Conservation (phyloP, 2,113 vertebrate genomes). For the Callipepla californica region DNA sequence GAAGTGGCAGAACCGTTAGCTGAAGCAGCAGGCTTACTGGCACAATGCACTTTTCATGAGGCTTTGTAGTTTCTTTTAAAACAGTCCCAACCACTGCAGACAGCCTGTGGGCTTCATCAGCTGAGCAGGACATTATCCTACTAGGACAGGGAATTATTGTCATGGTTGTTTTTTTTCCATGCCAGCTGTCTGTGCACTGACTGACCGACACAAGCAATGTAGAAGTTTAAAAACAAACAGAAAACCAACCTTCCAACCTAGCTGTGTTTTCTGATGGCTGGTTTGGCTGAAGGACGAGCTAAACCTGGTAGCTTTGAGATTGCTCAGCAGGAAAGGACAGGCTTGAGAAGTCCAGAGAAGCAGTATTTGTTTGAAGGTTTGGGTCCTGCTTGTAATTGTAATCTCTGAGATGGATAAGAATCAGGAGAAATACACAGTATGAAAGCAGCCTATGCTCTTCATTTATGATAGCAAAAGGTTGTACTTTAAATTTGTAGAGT, state of each 20-base stretch:
- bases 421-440: not conserved
- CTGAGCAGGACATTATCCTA: not conserved
- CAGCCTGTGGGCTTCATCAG: constrained; percentile 25
- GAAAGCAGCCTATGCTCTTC: not conserved
- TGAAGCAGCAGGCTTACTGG: constrained; percentile 52
- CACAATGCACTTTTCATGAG: not conserved
- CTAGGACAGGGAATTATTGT: not conserved
- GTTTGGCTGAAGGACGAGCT: not conserved
- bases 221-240: not conserved
- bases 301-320: not conserved
- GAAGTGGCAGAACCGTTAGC: constrained; percentile 46
- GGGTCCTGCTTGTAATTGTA: constrained; percentile 13
- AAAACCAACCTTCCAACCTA: not conserved
- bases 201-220: not conserved
- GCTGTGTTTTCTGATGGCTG: not conserved
- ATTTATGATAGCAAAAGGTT: not conserved
- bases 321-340: not conserved
- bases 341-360: not conserved
- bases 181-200: not conserved
- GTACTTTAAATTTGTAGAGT: not conserved
- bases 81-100: constrained; percentile 17
- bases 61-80: constrained; percentile 37
- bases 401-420: not conserved
- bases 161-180: not conserved
- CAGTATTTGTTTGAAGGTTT: not conserved